Evolutionary conservation across 1,140 invertebrate genomes (phyloP).

Genomic region (Brachionus plicatilis): DNA sequence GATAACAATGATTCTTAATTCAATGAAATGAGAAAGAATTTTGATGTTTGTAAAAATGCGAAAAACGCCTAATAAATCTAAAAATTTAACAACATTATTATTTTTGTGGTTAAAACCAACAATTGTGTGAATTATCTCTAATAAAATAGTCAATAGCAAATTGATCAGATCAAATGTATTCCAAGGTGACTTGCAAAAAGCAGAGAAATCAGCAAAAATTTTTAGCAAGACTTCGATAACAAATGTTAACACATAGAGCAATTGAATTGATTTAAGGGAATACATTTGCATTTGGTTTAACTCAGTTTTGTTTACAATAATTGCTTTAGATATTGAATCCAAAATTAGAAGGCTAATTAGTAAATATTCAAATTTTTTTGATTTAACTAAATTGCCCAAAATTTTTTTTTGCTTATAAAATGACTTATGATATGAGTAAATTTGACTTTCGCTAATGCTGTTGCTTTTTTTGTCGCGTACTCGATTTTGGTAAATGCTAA

Average conservation of each 20-base stretch:
- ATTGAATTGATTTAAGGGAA: not conserved
- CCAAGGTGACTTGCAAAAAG: conserved; percentile 12
- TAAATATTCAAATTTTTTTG: conserved; percentile 11
- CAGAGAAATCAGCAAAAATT: not conserved
- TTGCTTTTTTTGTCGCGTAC: not conserved
- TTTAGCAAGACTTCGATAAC: not conserved
- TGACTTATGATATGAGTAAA: not conserved
- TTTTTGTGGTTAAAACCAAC: not conserved
- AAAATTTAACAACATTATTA: not conserved
- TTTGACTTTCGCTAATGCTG: not conserved
- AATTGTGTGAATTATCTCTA: not conserved
- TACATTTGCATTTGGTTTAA: not conserved
- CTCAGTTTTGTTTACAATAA: not conserved
- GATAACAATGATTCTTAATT: conserved; percentile 17
- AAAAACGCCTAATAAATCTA: not conserved
- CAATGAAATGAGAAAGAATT: not conserved
- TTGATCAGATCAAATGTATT: conserved; percentile 7
- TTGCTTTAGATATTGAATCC: not conserved
- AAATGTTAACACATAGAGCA: not conserved
- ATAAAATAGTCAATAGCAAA: not conserved
- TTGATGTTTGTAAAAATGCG: conserved; percentile 10
- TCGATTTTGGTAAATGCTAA: conserved; percentile 5
- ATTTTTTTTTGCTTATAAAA: not conserved
- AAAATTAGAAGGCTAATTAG: not conserved
- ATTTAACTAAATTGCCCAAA: not conserved